These are phyloP conservation scores for Stegana nigrithorax DNA, from an alignment of 2,888 invertebrate species.

Conservation along the genomic window DNA sequence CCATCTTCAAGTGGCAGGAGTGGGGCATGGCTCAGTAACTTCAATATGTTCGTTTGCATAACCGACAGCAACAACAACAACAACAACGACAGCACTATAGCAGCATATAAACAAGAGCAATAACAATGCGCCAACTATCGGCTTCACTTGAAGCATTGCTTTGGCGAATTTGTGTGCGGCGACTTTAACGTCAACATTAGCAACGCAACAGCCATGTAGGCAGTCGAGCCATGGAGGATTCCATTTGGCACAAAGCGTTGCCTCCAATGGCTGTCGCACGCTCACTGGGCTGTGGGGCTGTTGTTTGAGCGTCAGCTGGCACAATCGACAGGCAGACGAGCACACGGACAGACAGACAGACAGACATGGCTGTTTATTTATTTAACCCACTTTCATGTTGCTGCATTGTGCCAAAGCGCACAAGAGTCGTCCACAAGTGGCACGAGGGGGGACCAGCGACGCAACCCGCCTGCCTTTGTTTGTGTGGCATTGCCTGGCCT, in stretches of 20 bases:
- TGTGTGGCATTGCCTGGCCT: too few species aligned
- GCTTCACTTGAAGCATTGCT: background rate
- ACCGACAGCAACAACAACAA: background rate
- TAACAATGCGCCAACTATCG: too few species aligned
- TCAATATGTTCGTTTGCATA: slow-evolving; percentile 3
- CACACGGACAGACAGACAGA: too few species aligned
- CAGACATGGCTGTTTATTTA: slow-evolving; percentile 22
- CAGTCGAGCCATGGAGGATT: background rate
- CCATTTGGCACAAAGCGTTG: background rate
- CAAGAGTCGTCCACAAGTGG: too few species aligned
- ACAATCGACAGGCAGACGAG: background rate
- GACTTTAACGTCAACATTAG: background rate
- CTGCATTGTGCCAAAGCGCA: too few species aligned
- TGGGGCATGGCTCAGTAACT: background rate
- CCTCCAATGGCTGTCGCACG: background rate
- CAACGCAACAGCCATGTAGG: slow-evolving; percentile 2
- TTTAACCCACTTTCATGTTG: slow-evolving; percentile 34
- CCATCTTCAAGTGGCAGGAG: too few species aligned
- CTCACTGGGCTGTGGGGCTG: background rate
- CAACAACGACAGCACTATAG: background rate
- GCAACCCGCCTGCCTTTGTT: too few species aligned
- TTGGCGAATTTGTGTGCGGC: background rate
- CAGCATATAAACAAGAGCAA: background rate
- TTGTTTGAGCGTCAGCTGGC: slow-evolving; percentile 1
- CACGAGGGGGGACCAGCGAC: too few species aligned